phyloP scores from a whole-genome alignment of 2,797 vertebrate genomes.

The Crenichthys baileyi region DNA sequence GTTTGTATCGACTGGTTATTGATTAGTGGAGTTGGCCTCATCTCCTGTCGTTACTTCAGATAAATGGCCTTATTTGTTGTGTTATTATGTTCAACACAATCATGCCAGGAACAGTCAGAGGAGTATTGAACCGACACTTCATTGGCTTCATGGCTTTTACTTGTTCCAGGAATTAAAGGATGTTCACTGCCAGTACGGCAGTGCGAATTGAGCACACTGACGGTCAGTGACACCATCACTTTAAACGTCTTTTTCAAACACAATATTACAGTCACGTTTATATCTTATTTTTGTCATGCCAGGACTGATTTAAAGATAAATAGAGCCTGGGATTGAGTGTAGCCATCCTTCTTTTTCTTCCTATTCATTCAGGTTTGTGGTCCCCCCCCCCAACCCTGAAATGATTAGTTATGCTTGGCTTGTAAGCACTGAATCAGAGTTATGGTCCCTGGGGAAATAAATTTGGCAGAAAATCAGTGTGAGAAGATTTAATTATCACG shows the following conservation, averaged over 20 bases:
- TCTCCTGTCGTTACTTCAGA: constrained; percentile 79
- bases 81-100: constrained; percentile 84
- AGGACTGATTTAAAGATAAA: constrained; percentile 71
- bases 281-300: constrained; percentile 50
- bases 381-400: constrained; percentile 75
- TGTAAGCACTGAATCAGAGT: constrained; percentile 88
- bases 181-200: constrained; percentile 46
- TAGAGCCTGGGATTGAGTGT: constrained; percentile 57
- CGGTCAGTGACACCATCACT: constrained; percentile 57
- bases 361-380: constrained; percentile 73
- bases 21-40: constrained; percentile 72
- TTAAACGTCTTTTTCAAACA: constrained; percentile 57
- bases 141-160: constrained; percentile 73
- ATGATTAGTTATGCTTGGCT: constrained; percentile 92
- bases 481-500: constrained; percentile 99
- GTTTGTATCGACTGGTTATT: constrained; percentile 78
- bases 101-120: constrained; percentile 76
- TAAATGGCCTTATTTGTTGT: constrained; percentile 82
- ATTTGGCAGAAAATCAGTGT: constrained; percentile 99
- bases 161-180: constrained; percentile 75
- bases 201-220: constrained; percentile 41
- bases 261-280: constrained; percentile 25
- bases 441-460: constrained; percentile 94
- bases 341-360: constrained; percentile 56
- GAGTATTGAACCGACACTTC: constrained; percentile 80